A percentile compares a stretch with the other conserved stretches of the same genome.
phyloP scores from a whole-genome alignment of 2,113 vertebrate genomes.

The Cranoglanis bouderius region DNA sequence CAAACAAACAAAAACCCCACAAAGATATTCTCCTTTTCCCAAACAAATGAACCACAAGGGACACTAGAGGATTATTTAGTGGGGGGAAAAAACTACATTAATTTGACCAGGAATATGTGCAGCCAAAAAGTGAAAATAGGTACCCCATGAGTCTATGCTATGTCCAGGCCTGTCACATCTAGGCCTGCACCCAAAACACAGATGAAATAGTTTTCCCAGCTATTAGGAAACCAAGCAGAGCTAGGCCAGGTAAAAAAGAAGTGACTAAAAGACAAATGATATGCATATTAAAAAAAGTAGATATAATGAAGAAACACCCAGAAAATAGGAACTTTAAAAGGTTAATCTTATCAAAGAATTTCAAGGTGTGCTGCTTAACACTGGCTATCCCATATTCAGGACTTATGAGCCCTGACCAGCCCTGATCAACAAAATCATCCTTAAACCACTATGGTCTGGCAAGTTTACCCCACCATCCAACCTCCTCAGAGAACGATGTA shows the following conservation, averaged over 20 bases:
- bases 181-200: neutral
- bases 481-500: neutral
- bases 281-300: neutral
- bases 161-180: neutral
- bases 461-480: neutral
- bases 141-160: neutral
- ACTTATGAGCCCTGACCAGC: neutral
- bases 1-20: neutral
- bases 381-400: neutral
- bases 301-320: neutral
- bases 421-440: neutral
- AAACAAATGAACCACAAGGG: neutral
- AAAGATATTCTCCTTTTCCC: neutral
- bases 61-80: neutral
- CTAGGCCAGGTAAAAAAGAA: neutral
- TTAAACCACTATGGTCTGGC: neutral
- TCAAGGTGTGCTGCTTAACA: neutral
- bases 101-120: neutral
- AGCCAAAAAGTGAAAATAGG: neutral
- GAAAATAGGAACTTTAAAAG: neutral
- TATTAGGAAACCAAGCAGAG: neutral
- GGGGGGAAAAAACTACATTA: neutral
- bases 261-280: neutral
- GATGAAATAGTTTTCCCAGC: neutral
- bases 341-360: neutral